Base-by-base conservation (phyloP, 2,113 vertebrate species). In the Blennius ocellaris region DNA sequence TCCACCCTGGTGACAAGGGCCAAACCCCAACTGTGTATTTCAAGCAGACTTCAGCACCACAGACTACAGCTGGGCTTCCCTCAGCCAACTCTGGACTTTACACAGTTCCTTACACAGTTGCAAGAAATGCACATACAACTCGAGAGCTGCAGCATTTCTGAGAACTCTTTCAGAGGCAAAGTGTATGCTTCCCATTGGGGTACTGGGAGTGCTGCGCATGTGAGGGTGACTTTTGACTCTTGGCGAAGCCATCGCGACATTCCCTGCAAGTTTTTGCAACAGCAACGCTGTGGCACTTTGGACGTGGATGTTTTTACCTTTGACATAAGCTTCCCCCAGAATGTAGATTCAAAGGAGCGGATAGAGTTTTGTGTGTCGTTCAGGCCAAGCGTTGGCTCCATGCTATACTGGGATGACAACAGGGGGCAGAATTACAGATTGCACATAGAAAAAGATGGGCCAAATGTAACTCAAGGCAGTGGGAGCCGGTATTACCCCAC, bases 211-310 rank as follows among this genome's bases (percentile, higher is more conserved):
- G 49, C 73, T 0, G 93, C 93, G 11, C 41, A 39, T 0, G 0
- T 95, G 0, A 88, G 85, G n/a, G 65, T 94, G 66, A 93, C 93
- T 53, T 94, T 88, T 0, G 90, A 95, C 36, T 90, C 93, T 54
- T 95, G 94, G 94, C 80, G 66, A 58, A 95, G 75, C 72, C 83
- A 92, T 73, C 56, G 69, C 9, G 93, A 96, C 21, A 5, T 94
- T 8, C 83, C 87, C 5, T 95, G 94, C 84, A 80, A 71, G 6
- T 85, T 75, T 62, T 57, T 91, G 15, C 81, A 70, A 30, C 80
- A 91, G 48, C 79, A 90, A 0, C 59, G 36, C 0, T 75, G 73
- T 0, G 21, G 75, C 1, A 39, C 67, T 0, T 48, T 61, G 0
- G 84, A 93, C 10, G 79, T 85, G 0, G 90, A 94, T 36, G 43